Evolutionary conservation across 2,888 invertebrate genomes (phyloP), one percentile per base, ranked within the genome.

Genomic region (Drosophila merina): DNA sequence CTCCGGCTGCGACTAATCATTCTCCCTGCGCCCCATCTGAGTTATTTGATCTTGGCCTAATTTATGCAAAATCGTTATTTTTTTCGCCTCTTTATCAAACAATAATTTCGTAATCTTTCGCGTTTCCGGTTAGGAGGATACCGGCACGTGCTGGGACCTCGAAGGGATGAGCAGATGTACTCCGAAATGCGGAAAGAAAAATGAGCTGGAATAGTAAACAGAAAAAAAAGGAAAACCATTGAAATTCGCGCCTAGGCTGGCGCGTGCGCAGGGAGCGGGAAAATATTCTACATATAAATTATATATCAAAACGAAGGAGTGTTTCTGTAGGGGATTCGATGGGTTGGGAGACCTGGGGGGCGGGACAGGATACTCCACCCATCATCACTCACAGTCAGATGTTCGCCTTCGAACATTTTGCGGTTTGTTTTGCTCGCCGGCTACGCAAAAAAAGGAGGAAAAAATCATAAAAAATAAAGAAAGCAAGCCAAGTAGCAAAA

Each of bases 381-480:
- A 52, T 51, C 66, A 74, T 80, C 72, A 66, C 56, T 74, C 74
- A 69, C 71, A 72, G 52, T 62, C 63, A 64, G 63, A 64, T 63
- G 63, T 64, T 62, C 57, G 63, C 62, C 56, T 62, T 44, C 51
- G 55, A 62, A 69, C 63, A 82, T 81, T 81, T 81, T 76, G 80
- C 73, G 81, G 81, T 81, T 81, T 81, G 80, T 81, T 81, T 81
- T 81, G 80, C 79, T 77, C 77, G 72, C 78, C 52, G 70, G 66
- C 71, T 84, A 81, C 84, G 81, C 76, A 78, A 28, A 25, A 51
- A 38, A 31, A 30, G 49, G 12, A 25, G 36, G 7, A 57, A 38
- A 28, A 38, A 30, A 36, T 36, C 12, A 36, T 36, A 55, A 12
- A 38, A 10, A 42, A 14, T 8, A 38, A 40, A 42, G 40, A 42